These are phyloP conservation scores for Cheilosia variabilis DNA, from an alignment of 2,888 invertebrate species.

Conservation along the genomic window DNA sequence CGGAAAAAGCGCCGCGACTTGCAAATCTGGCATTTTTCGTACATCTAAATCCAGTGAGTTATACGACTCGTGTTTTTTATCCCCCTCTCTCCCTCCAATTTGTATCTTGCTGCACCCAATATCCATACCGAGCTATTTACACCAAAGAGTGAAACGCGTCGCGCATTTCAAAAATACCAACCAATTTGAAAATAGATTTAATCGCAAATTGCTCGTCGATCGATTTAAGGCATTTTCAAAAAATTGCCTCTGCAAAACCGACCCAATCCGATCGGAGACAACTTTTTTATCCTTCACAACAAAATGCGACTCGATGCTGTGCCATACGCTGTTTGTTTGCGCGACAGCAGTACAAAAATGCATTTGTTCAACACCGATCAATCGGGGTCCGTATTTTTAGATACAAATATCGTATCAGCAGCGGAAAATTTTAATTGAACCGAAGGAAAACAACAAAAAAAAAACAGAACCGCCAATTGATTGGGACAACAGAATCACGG, in stretches of 20 bases:
- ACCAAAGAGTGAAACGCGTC: constrained; percentile 1
- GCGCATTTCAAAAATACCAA: constrained; percentile 62
- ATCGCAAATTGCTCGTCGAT: constrained; percentile 69
- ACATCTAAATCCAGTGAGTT: constrained; percentile 71
- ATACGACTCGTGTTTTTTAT: not conserved
- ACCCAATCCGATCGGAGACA: constrained; percentile 33
- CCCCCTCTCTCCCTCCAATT: constrained; percentile 19
- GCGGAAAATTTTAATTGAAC: constrained; percentile 69
- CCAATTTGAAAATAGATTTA: constrained; percentile 72
- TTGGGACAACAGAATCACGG: constrained; percentile 47
- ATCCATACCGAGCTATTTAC: not conserved
- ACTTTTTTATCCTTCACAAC: constrained; percentile 55
- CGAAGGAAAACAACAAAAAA: constrained; percentile 12
- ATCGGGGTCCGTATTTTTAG: constrained; percentile 72
- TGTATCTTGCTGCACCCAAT: constrained; percentile 1
- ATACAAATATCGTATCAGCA: constrained; percentile 66
- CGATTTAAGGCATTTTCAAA: constrained; percentile 69
- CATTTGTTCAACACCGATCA: constrained; percentile 68
- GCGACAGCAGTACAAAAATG: constrained; percentile 62
- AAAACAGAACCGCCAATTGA: constrained; percentile 36
- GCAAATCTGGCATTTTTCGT: constrained; percentile 60
- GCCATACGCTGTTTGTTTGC: constrained; percentile 77
- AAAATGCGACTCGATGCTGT: constrained; percentile 76
- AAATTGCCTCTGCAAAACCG: constrained; percentile 38
- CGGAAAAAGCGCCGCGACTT: constrained; percentile 62